Base-by-base conservation (phyloP, 2,113 vertebrate genomes). In the Hippocampus comes region DNA sequence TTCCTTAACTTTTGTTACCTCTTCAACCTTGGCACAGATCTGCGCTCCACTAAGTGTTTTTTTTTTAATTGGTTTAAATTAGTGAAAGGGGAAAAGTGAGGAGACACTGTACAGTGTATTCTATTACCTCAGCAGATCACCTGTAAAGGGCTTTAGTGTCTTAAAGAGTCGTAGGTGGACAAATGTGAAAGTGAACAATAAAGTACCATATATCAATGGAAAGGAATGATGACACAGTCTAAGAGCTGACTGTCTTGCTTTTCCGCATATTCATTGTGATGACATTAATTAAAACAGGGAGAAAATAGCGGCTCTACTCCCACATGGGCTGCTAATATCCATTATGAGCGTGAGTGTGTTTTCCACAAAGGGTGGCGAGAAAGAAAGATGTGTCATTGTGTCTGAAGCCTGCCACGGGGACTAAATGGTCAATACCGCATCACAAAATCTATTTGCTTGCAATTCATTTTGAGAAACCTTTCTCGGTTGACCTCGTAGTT, bases 281-380 rank as follows among this genome's bases (percentile, higher is more conserved):
- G 78, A 76, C 71, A 75, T 69, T 84, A 79, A 87, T 90, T 89
- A 87, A 87, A 89, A 79, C 73, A 76, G 59, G 74, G 72, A 80
- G 77, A 81, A 77, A 74, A 84, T 67, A 76, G 76, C 71, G 70
- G 71, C 69, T 83, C 72, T 48, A 72, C 70, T 81, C 51, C 73
- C 78, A 84, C 83, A 75, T 82, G 81, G 70, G 73, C 78, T 59
- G 65, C 68, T 57, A 70, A 77, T 67, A 43, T 64, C 64, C 57
- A 51, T 5, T 61, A 27, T 51, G 63, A 34, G 61, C 55, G 73
- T 69, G 63, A 55, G 59, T n/a, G 21, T n/a, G 21, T 21, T 55
- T 55, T 55, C 49, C 49, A 53, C 49, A 48, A 67, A 25, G 23
- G 1, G 49, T 17, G 43, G 65, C 10, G 25, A 49, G 14, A 46